Evolutionary conservation across 2,797 vertebrate genomes (phyloP).

Genomic region (Galago senegalensis): DNA sequence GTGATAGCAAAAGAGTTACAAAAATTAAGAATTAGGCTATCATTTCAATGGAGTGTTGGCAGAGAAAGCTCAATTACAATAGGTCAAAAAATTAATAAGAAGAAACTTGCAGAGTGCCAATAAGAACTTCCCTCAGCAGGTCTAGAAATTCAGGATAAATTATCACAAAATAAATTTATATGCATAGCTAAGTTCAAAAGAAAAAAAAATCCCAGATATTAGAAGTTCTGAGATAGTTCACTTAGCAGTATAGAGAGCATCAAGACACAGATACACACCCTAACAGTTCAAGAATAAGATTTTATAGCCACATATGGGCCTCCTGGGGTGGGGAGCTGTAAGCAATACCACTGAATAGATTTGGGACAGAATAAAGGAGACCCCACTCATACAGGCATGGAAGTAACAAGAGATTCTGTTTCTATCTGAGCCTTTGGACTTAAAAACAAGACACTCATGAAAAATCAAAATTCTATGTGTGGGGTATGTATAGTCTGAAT

Average conservation of each 20-base stretch:
- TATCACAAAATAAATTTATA: conserved; percentile 14
- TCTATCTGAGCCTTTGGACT: too few relatives aligned
- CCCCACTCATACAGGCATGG: too few relatives aligned
- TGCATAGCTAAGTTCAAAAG: not conserved
- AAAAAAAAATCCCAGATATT: not conserved
- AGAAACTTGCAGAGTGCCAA: not conserved
- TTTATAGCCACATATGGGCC: too few relatives aligned
- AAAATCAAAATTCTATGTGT: too few relatives aligned
- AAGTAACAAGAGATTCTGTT: too few relatives aligned
- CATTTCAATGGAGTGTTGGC: not conserved
- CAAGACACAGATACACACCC: not conserved
- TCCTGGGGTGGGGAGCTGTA: too few relatives aligned
- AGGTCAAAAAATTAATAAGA: not conserved
- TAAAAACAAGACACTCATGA: too few relatives aligned
- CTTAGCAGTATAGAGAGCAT: not conserved
- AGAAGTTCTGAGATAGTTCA: not conserved
- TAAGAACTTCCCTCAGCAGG: not conserved
- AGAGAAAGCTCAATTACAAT: not conserved
- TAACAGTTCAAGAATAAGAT: too few relatives aligned
- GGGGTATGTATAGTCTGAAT: too few relatives aligned
- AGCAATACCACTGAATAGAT: too few relatives aligned
- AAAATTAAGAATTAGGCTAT: conserved; percentile 23
- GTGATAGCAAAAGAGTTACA: not conserved
- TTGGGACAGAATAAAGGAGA: too few relatives aligned
- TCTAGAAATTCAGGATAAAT: not conserved